phyloP scores from a whole-genome alignment of 2,797 vertebrate species.

The Molossus molossus region DNA sequence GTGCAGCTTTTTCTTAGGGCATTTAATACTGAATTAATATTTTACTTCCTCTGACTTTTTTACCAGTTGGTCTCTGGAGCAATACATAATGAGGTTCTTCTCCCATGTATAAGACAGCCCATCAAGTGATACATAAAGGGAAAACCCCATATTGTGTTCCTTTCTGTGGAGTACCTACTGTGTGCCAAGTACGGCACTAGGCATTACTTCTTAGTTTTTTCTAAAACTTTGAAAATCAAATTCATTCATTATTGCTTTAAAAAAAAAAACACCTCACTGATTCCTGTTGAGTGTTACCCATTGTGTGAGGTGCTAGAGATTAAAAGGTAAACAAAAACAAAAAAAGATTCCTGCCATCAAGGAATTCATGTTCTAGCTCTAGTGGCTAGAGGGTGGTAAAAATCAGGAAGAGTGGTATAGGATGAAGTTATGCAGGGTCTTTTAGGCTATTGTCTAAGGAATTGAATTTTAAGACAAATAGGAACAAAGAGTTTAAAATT shows the following conservation, averaged over 20 bases:
- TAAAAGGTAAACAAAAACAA: neutral
- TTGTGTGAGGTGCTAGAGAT: neutral
- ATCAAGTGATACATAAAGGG: neutral
- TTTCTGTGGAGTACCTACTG: neutral
- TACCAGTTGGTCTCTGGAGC: neutral
- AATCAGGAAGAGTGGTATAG: neutral
- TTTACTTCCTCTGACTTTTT: neutral
- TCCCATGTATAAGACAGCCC: neutral
- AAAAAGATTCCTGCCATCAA: neutral
- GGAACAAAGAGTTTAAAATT: neutral
- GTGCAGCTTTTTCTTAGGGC: neutral
- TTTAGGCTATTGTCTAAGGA: neutral
- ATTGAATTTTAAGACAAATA: slow-evolving; percentile 8
- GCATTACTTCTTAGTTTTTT: neutral
- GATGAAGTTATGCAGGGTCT: neutral
- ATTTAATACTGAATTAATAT: slow-evolving; percentile 39
- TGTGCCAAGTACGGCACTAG: neutral
- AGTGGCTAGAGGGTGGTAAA: neutral
- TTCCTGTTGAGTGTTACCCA: neutral
- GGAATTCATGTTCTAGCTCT: neutral
- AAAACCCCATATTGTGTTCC: neutral
- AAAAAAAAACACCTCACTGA: neutral
- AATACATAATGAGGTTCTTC: neutral
- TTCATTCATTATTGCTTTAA: neutral
- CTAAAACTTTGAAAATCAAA: slow-evolving; percentile 23